Evolutionary conservation across 2,113 vertebrate species (phyloP).

Genomic region (Melanocharis versteri): DNA sequence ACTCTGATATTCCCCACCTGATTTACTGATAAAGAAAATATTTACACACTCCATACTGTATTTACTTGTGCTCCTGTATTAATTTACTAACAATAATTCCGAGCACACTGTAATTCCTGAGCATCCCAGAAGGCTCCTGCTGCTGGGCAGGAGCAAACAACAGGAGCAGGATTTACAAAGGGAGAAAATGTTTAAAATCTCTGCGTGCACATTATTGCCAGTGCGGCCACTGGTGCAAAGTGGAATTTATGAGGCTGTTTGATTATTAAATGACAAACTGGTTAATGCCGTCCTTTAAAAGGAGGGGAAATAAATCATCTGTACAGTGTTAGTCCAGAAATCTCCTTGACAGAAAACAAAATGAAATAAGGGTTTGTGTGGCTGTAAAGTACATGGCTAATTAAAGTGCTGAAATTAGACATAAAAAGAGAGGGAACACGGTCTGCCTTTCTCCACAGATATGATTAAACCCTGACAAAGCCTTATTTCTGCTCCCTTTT

Average conservation of each 20-base stretch:
- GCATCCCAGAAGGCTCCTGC: background rate
- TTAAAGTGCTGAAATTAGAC: background rate
- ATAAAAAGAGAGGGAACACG: background rate
- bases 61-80: conserved; percentile 25
- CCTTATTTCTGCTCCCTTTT: background rate
- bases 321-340: background rate
- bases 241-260: background rate
- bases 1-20: background rate
- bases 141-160: background rate
- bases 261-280: background rate
- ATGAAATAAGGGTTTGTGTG: background rate
- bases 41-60: background rate
- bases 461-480: background rate
- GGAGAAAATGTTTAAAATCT: background rate
- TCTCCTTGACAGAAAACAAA: background rate
- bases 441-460: background rate
- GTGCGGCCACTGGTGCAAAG: background rate
- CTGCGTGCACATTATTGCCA: background rate
- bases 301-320: background rate
- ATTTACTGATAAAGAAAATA: background rate
- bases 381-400: background rate
- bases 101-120: conserved; percentile 1
- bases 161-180: conserved; percentile 4
- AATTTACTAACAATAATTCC: conserved; percentile 23
- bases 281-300: background rate